These are phyloP conservation scores for Odocoileus virginianus DNA, from an alignment of 2,113 vertebrate species.

Conservation along the genomic window DNA sequence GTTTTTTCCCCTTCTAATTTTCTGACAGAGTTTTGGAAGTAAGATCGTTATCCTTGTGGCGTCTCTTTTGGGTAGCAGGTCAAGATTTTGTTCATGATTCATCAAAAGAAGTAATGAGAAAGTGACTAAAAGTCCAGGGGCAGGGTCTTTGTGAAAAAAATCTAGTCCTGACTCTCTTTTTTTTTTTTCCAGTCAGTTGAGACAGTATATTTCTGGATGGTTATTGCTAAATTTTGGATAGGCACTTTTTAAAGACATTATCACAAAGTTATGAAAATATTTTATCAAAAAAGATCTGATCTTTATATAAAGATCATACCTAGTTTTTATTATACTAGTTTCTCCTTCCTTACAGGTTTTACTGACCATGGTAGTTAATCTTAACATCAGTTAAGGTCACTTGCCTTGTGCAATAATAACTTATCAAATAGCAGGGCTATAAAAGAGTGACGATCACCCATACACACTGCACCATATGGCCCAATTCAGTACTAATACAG, in stretches of 20 bases:
- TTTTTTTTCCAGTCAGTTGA: background rate
- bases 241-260: background rate
- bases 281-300: background rate
- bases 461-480: conserved; percentile 41
- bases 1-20: background rate
- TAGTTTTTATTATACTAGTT: conserved; percentile 19
- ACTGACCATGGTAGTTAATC: conserved; percentile 37
- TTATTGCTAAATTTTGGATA: background rate
- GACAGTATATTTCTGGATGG: background rate
- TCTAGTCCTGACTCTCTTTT: background rate
- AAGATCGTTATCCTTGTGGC: background rate
- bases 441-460: conserved; percentile 8
- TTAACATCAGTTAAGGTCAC: conserved; percentile 56
- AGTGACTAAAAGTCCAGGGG: background rate
- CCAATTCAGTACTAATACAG: background rate
- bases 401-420: conserved; percentile 58
- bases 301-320: background rate
- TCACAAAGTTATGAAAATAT: conserved; percentile 11
- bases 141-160: conserved; percentile 1
- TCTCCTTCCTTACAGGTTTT: conserved; percentile 14
- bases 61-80: background rate
- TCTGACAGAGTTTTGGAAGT: background rate
- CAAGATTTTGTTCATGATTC: background rate
- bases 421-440: conserved; percentile 53
- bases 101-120: background rate